phyloP scores from a whole-genome alignment of 2,113 vertebrate species.

The Laticauda colubrina region DNA sequence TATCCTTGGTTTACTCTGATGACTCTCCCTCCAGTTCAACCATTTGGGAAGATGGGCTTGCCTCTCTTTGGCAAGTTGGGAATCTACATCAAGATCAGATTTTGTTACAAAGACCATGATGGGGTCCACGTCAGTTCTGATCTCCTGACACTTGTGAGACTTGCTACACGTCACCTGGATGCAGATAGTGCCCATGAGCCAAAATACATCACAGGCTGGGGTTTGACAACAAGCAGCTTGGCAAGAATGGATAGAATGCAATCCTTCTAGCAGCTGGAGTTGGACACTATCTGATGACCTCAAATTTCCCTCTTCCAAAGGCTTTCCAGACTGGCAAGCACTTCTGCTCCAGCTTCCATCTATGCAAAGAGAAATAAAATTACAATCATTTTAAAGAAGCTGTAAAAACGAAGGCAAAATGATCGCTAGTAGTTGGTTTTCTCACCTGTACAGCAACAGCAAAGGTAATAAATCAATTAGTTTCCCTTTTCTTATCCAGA shows the following conservation, averaged over 20 bases:
- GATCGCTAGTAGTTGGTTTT: background rate
- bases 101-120: constrained; percentile 71
- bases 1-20: constrained; percentile 30
- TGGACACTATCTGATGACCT: constrained; percentile 60
- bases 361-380: constrained; percentile 59
- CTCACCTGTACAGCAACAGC: background rate
- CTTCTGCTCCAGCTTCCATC: constrained; percentile 65
- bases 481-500: background rate
- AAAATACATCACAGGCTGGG: constrained; percentile 71
- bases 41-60: constrained; percentile 43
- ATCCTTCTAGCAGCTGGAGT: constrained; percentile 64
- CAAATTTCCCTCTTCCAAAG: constrained; percentile 61
- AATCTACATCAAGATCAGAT: constrained; percentile 40
- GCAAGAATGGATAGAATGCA: constrained; percentile 66
- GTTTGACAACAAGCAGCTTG: constrained; percentile 71
- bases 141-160: constrained; percentile 57
- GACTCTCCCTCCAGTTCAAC: constrained; percentile 40
- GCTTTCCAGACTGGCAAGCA: constrained; percentile 56
- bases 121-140: constrained; percentile 62
- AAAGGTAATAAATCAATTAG: too few relatives aligned
- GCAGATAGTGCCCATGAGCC: constrained; percentile 73
- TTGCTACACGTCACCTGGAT: constrained; percentile 71
- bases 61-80: constrained; percentile 18
- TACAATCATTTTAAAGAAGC: constrained; percentile 33
- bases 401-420: background rate